Percentiles rank a stretch among this genome's conserved stretches.
phyloP scores from a whole-genome alignment of 2,888 invertebrate species.

The Helleia helle region DNA sequence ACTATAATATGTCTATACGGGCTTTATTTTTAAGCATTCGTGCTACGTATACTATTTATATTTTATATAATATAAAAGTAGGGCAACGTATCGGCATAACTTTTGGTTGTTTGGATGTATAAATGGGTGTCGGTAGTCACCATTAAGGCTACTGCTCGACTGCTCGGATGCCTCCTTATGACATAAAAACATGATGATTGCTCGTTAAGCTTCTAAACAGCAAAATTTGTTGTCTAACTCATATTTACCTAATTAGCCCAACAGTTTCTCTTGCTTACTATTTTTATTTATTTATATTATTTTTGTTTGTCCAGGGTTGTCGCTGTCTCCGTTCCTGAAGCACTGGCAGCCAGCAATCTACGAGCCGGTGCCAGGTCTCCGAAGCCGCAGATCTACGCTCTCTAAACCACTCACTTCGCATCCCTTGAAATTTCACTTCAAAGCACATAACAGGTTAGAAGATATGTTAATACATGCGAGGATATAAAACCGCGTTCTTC shows the following conservation, averaged over 20 bases:
- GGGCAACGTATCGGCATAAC: no score
- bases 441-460: constrained; percentile 78
- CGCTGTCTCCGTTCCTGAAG: constrained; percentile 83
- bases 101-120: no score
- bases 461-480: no score
- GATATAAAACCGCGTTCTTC: no score
- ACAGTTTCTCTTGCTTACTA: neutral
- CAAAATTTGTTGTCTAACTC: neutral
- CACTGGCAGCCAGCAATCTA: constrained; percentile 87
- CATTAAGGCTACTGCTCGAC: no score
- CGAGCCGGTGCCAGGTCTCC: constrained; percentile 80
- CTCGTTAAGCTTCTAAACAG: neutral
- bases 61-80: no score
- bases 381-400: constrained; percentile 67
- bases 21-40: no score
- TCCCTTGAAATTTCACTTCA: constrained; percentile 74
- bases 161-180: neutral
- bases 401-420: constrained; percentile 42
- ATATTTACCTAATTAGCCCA: neutral
- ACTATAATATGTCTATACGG: no score
- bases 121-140: no score
- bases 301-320: constrained; percentile 64
- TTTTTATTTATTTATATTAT: neutral
- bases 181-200: neutral
- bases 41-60: no score